Conservation (phyloP, 2,888 invertebrate genomes). For the Sarcophaga carnaria region DNA sequence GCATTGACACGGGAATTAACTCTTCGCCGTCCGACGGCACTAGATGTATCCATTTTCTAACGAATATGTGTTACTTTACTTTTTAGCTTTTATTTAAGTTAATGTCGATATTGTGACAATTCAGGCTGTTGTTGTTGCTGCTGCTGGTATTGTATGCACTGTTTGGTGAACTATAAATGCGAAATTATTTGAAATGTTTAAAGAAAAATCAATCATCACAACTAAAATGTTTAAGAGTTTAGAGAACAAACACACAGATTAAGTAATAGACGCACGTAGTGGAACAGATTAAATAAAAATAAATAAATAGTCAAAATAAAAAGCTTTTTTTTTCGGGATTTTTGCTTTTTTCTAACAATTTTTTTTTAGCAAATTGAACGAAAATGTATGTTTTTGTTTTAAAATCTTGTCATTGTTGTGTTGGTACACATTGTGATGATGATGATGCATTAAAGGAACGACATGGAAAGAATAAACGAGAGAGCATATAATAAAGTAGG, state of each 20-base stretch:
- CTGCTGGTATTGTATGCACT: slow-evolving; percentile 9
- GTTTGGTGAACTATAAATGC: slow-evolving; percentile 58
- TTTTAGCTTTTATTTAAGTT: neutral
- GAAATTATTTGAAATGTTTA: slow-evolving; percentile 38
- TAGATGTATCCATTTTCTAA: slow-evolving; percentile 79
- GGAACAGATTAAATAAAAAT: neutral
- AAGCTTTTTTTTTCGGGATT: slow-evolving; percentile 22
- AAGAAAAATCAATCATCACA: slow-evolving; percentile 45
- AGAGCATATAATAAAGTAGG: slow-evolving; percentile 41
- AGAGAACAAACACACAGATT: slow-evolving; percentile 5
- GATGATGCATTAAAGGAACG: slow-evolving; percentile 43
- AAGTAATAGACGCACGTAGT: neutral
- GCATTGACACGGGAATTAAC: slow-evolving; percentile 92
- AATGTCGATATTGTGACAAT: neutral
- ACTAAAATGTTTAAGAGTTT: neutral
- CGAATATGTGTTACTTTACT: neutral
- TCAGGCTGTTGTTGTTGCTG: slow-evolving; percentile 4
- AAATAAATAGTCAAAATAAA: slow-evolving; percentile 9
- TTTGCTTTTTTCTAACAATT: slow-evolving; percentile 29
- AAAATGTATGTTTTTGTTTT: slow-evolving; percentile 23
- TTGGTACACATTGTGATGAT: slow-evolving; percentile 2
- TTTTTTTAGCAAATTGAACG: slow-evolving; percentile 19
- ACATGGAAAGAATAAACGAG: neutral
- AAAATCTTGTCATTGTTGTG: slow-evolving; percentile 4
- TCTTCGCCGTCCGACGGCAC: slow-evolving; percentile 86